Percentiles rank a stretch among this genome's conserved stretches.
Evolutionary conservation across 2,888 invertebrate genomes (phyloP).

Genomic region (Meteorus colon): DNA sequence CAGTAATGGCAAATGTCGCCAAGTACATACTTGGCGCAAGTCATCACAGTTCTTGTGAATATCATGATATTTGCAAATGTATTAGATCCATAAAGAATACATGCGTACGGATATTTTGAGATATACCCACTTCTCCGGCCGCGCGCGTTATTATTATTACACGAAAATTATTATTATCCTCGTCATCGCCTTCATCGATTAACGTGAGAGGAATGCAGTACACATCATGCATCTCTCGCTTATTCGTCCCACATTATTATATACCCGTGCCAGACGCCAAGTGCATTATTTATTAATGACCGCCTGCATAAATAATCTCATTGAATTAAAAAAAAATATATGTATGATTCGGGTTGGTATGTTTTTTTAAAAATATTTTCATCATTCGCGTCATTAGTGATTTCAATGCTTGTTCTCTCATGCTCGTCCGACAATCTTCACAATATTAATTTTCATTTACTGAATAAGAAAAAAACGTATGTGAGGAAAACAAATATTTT

Average conservation of each 20-base stretch:
- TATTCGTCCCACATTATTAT: constrained; percentile 3
- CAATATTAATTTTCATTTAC: no score
- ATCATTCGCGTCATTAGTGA: constrained; percentile 30
- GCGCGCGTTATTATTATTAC: constrained; percentile 40
- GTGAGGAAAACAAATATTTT: no score
- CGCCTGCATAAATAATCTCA: constrained; percentile 17
- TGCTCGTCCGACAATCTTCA: background rate
- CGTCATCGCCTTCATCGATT: constrained; percentile 46
- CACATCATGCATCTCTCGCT: constrained; percentile 36
- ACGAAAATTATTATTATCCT: constrained; percentile 41
- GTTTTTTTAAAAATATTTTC: background rate
- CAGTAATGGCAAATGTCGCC: no score
- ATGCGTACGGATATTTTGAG: constrained; percentile 32
- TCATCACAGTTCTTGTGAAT: background rate
- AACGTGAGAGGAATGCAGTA: constrained; percentile 23
- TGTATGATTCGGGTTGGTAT: constrained; percentile 7
- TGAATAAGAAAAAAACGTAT: no score
- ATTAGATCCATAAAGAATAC: constrained; percentile 5
- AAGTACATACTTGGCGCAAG: no score
- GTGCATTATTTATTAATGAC: constrained; percentile 47
- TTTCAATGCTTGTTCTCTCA: constrained; percentile 21
- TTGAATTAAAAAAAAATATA: background rate
- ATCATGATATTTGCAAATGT: constrained; percentile 26
- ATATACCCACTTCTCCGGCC: constrained; percentile 17
- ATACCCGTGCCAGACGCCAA: constrained; percentile 50